Evolutionary conservation across 2,888 invertebrate genomes (phyloP), one percentile per base, ranked within the genome.

Genomic region (Marronus borbonicus): DNA sequence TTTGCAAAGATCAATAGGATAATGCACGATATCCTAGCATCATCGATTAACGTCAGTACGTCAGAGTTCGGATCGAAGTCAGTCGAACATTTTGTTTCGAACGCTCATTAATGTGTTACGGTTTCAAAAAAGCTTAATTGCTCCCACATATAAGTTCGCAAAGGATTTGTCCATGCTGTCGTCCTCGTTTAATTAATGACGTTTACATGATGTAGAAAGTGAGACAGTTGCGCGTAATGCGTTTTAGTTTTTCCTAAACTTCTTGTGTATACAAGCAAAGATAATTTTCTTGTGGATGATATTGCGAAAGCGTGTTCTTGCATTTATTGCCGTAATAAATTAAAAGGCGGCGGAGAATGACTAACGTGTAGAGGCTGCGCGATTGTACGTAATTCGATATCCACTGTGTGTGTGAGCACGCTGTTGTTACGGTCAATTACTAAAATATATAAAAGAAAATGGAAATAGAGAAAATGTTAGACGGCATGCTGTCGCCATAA

Each of bases 281-380:
- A 68, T 60, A 74, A 74, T 74, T 74, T 74, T 39, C 72, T 72
- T 60, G 4, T 60, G 60, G 39, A 74, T 49, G 44, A 44, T 60
- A 60, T 60, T 28, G 44, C 28, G 12, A 60, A 72, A 60, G 28
- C 44, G 44, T 60, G 60, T 74, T 74, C 60, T 60, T 74, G 72
- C 72, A 60, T 60, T 74, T 74, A 74, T 74, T 60, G 60, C 72
- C n/a, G 60, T 20, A 60, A 60, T 74, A 74, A 74, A 74, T 74
- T 68, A 50, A 39, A 60, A 44, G 72, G 72, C 49, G 72, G 28
- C 55, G 24, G 49, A 50, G 28, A 28, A 20, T 31, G 36, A 17
- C 36, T 8, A 1, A n/a, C 39, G 17, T 60, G 62, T 20, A 60
- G 7, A 12, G 20, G 20, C 50, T 14, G 4, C 12, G n/a, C 8